Evolutionary conservation across 2,113 vertebrate genomes (phyloP), one percentile per base, ranked within the genome.

Genomic region (Synchiropus splendidus): DNA sequence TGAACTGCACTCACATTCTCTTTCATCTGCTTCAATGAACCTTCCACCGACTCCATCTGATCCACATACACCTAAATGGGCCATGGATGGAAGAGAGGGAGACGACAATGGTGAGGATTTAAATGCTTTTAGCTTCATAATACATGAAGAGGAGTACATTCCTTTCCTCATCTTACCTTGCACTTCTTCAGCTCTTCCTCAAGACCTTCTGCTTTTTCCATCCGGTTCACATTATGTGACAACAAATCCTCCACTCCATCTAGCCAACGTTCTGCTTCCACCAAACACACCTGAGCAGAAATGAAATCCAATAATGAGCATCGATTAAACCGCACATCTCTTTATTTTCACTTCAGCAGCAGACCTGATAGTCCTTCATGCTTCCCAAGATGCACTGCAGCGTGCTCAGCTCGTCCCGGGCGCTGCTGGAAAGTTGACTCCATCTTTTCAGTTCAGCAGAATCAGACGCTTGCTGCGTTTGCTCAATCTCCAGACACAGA

Each of bases 131-230:
- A n/a, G n/a, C n/a, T n/a, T n/a, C n/a, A n/a, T n/a, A n/a, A n/a
- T n/a, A n/a, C n/a, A n/a, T n/a, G n/a, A n/a, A n/a, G n/a, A n/a
- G n/a, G n/a, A n/a, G n/a, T n/a, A n/a, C n/a, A n/a, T n/a, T n/a
- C n/a, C n/a, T n/a, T n/a, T n/a, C n/a, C n/a, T n/a, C n/a, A n/a
- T n/a, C n/a, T n/a, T 84, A 99, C 94, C 67, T 79, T 86, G 78
- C 90, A 97, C 35, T 88, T 84, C 58, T 87, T 87, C 42, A 97
- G 82, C 45, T 94, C 90, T 36, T 84, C 87, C 54, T 89, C 86
- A 10, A 94, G 75, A 12, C 61, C 86, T 38, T 85, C 79, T 0
- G 64, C 14, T 2, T 88, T 81, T 6, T 79, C 79, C 16, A 80
- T 69, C n/a, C 80, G 63, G 10, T 76, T 40, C 10, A 79, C 77